Conservation (phyloP, 2,797 vertebrate genomes). For the Spinus olivaceus region DNA sequence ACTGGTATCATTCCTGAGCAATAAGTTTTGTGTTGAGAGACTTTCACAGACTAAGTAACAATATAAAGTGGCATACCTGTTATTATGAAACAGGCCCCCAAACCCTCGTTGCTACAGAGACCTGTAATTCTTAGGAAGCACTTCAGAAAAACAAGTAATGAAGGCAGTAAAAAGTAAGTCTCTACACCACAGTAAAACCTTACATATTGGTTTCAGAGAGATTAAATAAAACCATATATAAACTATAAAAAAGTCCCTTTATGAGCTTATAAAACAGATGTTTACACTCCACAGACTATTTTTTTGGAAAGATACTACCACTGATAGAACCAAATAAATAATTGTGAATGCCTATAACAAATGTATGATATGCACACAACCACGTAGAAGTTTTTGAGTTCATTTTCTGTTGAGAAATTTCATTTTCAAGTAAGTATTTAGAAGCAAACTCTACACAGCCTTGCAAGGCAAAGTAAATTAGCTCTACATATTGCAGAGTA, state of each 20-base stretch:
- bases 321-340: neutral
- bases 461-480: constrained; percentile 10
- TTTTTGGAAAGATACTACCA: neutral
- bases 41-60: neutral
- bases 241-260: neutral
- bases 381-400: neutral
- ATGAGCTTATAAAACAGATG: neutral
- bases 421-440: neutral
- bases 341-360: neutral
- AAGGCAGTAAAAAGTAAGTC: neutral
- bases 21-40: neutral
- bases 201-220: neutral
- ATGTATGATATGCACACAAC: too few species aligned
- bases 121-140: neutral
- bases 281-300: neutral
- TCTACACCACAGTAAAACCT: neutral
- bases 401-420: neutral
- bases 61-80: neutral
- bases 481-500: neutral
- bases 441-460: neutral
- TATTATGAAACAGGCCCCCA: neutral
- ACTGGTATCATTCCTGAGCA: neutral
- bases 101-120: neutral
- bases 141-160: neutral
- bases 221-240: constrained; percentile 33